Base-by-base conservation (phyloP, 2,113 vertebrate species). In the Myotis brandtii region DNA sequence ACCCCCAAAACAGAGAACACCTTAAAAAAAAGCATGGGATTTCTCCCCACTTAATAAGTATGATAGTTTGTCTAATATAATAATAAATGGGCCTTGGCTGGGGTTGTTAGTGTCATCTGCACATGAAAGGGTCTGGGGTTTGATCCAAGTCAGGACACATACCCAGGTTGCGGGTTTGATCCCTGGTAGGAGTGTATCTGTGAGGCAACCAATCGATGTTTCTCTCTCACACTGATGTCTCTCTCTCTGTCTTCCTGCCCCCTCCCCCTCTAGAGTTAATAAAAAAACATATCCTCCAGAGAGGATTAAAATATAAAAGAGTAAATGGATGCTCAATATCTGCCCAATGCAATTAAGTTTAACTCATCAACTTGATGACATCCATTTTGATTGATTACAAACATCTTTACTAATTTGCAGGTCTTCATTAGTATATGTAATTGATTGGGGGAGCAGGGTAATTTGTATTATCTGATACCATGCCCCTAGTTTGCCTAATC, bases 361-460 rank as follows among this genome's bases (percentile, higher is more conserved):
- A 77, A 81, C 50, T 93, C 37, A 72, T n/a, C 12, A 79, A 85
- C 25, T 64, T 77, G 25, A 93, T 70, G 79, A 93, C 40, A 87
- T 59, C n/a, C 73, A 37, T 30, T 81, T 46, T 67, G 54, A 30
- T 9, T 56, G 69, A 67, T 52, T 86, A 85, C 37, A 89, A 90
- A 75, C 20, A 64, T 54, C 73, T 84, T 70, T 50, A 64, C 20
- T 92, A 86, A 81, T 82, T 77, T 94, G 43, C 43, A 81, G 67
- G 54, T 66, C 52, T 75, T 94, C 67, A 76, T 32, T 40, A 14
- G 32, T 83, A 72, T 77, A 82, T 9, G 8, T 40, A 79, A 72
- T 46, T 67, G 20, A 62, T 17, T 43, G 12, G 12, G 52, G n/a
- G 46, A 13, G 21, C 25, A n/a, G 27, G 54, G 27, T 54, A 77